Conservation (phyloP, 2,113 vertebrate genomes). For the Ictalurus furcatus region DNA sequence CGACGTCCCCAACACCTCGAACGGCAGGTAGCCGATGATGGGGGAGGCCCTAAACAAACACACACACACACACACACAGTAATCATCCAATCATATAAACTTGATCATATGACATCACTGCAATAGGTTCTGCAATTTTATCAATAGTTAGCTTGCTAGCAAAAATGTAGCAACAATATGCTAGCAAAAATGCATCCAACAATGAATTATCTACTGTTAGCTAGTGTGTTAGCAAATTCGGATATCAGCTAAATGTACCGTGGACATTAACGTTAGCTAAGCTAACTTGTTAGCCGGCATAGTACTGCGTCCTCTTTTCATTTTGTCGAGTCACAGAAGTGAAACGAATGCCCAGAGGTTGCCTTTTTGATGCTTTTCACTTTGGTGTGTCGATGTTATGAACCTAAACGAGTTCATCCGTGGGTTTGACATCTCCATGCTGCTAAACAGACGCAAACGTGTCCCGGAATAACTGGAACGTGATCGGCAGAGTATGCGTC, state of each 20-base stretch:
- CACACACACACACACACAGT: conserved; percentile 14
- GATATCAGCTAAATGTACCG: neutral
- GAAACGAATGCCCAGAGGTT: too few relatives aligned
- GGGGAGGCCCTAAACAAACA: conserved; percentile 77
- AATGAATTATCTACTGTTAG: neutral
- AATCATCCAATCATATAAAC: neutral
- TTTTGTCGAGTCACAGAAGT: too few relatives aligned
- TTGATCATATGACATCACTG: neutral
- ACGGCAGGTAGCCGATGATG: conserved; percentile 88
- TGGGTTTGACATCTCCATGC: neutral
- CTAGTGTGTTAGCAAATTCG: neutral
- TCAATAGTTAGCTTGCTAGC: too few relatives aligned
- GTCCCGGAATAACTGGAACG: too few relatives aligned
- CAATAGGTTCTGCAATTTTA: neutral
- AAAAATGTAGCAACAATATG: too few relatives aligned
- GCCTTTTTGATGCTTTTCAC: too few relatives aligned
- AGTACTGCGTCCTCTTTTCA: too few relatives aligned
- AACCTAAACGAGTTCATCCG: neutral
- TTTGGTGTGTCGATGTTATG: too few relatives aligned
- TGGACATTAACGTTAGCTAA: neutral
- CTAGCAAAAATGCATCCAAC: neutral
- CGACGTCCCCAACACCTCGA: conserved; percentile 85
- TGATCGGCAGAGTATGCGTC: neutral
- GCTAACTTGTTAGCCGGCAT: neutral
- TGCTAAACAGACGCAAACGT: too few relatives aligned